These are phyloP conservation scores for Eleginops maclovinus DNA, from an alignment of 2,113 vertebrate species.

Conservation along the genomic window DNA sequence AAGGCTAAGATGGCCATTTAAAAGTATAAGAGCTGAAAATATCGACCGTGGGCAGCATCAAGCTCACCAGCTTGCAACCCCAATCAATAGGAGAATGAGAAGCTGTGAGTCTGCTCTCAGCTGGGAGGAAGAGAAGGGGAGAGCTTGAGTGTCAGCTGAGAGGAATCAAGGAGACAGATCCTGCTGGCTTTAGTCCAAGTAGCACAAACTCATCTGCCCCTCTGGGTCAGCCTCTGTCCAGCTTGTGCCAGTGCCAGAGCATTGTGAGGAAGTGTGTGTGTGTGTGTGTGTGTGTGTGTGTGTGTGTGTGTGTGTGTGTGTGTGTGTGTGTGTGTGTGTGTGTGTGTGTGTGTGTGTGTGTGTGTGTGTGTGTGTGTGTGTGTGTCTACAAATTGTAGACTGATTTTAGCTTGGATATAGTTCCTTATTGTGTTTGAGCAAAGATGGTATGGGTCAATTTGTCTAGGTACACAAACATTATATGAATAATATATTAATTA, in stretches of 20 bases:
- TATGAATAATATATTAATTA: no score
- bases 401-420: no score
- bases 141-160: background rate
- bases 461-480: no score
- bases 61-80: constrained; percentile 35
- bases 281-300: no score
- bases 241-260: background rate
- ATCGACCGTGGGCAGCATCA: constrained; percentile 53
- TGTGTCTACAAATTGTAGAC: no score
- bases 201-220: constrained; percentile 33
- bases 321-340: no score
- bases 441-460: no score
- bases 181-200: constrained; percentile 42
- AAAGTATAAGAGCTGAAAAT: constrained; percentile 62
- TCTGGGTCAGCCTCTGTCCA: constrained; percentile 26
- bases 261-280: constrained; percentile 35
- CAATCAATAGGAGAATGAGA: constrained; percentile 28
- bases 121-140: background rate
- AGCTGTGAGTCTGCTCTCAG: background rate
- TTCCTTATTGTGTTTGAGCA: no score
- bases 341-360: no score
- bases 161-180: constrained; percentile 11
- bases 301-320: no score
- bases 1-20: constrained; percentile 61
- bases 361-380: no score